Percentiles rank a stretch among this genome's conserved stretches.
These are phyloP conservation scores for Pluvialis apricaria DNA, from an alignment of 2,113 vertebrate genomes.

Conservation along the genomic window DNA sequence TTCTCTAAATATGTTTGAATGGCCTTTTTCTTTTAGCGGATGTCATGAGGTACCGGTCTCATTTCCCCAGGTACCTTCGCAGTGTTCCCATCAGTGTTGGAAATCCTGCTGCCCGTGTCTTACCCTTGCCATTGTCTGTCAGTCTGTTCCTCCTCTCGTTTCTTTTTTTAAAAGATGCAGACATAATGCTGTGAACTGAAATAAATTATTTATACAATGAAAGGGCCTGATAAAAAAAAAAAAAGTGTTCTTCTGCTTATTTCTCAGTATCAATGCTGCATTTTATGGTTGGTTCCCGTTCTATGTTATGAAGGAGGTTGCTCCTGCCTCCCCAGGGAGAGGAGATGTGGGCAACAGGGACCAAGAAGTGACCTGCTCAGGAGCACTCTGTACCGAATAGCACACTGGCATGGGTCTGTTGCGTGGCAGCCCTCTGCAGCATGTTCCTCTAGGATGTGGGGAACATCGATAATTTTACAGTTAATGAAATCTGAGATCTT, in stretches of 20 bases:
- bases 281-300: background rate
- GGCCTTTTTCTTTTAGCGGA: background rate
- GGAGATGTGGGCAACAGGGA: background rate
- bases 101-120: background rate
- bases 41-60: background rate
- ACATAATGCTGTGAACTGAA: slow-evolving; percentile 73
- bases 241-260: background rate
- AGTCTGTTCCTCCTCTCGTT: background rate
- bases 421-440: background rate
- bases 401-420: background rate
- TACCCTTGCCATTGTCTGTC: background rate
- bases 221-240: slow-evolving; percentile 39
- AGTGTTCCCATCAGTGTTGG: slow-evolving; percentile 13
- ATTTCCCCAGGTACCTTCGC: background rate
- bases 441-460: background rate
- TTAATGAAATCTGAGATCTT: background rate
- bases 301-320: background rate
- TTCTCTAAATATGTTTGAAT: background rate
- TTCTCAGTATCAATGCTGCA: background rate
- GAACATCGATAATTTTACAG: background rate
- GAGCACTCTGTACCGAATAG: background rate
- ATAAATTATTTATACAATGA: slow-evolving; percentile 78
- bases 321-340: background rate
- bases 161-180: slow-evolving; percentile 40
- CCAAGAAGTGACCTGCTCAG: background rate